A percentile compares a stretch with the other conserved stretches of the same genome.
Evolutionary conservation across 2,797 vertebrate species (phyloP).

Genomic region (Coregonus sp.): DNA sequence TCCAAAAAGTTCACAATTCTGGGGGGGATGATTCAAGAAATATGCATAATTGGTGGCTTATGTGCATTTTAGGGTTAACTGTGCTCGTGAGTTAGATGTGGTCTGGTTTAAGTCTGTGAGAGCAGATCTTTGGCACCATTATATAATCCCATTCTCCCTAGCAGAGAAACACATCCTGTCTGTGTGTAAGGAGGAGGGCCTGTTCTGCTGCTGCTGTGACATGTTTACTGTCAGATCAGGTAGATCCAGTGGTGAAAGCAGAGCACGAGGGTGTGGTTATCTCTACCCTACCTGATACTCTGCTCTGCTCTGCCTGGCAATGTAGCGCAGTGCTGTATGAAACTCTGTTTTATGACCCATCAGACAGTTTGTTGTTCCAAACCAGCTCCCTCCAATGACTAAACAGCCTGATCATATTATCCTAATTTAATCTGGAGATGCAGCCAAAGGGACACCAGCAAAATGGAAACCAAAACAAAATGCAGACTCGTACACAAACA

Average conservation of each 20-base stretch:
- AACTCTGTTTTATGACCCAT: slow-evolving; percentile 51
- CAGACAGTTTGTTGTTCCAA: slow-evolving; percentile 55
- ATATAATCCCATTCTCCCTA: neutral
- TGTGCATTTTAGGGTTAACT: neutral
- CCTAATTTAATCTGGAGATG: slow-evolving; percentile 52
- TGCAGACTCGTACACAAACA: neutral
- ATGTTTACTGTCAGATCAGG: neutral
- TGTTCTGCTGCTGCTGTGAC: neutral
- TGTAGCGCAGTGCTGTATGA: slow-evolving; percentile 43
- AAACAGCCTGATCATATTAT: slow-evolving; percentile 56
- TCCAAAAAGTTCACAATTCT: too few relatives aligned
- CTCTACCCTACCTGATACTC: neutral
- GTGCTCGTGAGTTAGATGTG: neutral
- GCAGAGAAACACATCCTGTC: neutral
- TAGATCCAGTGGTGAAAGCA: neutral
- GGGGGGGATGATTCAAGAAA: too few relatives aligned
- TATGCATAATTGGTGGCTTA: too few relatives aligned
- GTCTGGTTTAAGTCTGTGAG: neutral
- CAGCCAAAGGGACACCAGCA: slow-evolving; percentile 14
- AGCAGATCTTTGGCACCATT: too few relatives aligned
- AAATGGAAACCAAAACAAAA: slow-evolving; percentile 7
- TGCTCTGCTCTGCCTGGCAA: slow-evolving; percentile 26
- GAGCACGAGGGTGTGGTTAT: neutral
- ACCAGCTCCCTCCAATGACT: slow-evolving; percentile 28
- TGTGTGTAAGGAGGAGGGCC: neutral